Percentiles rank a stretch among this genome's conserved stretches.
phyloP scores from a whole-genome alignment of 2,113 vertebrate species.

The Microtus pennsylvanicus region DNA sequence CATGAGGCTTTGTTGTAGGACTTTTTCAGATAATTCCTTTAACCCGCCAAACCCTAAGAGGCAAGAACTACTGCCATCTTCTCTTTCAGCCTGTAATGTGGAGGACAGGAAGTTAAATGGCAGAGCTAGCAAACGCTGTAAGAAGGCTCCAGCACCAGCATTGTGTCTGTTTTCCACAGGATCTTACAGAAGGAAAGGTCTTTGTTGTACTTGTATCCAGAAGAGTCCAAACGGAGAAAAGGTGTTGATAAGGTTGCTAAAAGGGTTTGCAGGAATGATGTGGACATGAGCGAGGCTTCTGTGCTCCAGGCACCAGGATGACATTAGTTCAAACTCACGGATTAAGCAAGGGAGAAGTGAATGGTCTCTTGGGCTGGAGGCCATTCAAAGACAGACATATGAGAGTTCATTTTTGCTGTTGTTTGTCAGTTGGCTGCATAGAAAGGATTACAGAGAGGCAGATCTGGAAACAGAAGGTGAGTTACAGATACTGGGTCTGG shows the following conservation, averaged over 20 bases:
- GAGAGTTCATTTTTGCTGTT: background rate
- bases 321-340: background rate
- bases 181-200: background rate
- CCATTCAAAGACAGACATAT: background rate
- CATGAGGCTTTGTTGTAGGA: background rate
- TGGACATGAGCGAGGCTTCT: background rate
- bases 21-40: background rate
- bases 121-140: background rate
- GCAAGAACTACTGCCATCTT: background rate
- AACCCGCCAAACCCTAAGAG: background rate
- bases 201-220: background rate
- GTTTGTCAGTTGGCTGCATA: background rate
- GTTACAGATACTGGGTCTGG: background rate
- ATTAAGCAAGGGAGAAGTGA: background rate
- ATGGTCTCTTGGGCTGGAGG: background rate
- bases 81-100: background rate
- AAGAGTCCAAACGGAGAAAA: background rate
- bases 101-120: background rate
- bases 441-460: background rate
- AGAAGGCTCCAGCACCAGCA: background rate
- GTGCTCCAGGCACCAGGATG: background rate
- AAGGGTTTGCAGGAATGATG: background rate
- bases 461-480: background rate
- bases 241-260: no score
- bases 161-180: background rate